Base-by-base conservation (phyloP, 2,888 invertebrate species). In the Dasysyrphus albostriatus region DNA sequence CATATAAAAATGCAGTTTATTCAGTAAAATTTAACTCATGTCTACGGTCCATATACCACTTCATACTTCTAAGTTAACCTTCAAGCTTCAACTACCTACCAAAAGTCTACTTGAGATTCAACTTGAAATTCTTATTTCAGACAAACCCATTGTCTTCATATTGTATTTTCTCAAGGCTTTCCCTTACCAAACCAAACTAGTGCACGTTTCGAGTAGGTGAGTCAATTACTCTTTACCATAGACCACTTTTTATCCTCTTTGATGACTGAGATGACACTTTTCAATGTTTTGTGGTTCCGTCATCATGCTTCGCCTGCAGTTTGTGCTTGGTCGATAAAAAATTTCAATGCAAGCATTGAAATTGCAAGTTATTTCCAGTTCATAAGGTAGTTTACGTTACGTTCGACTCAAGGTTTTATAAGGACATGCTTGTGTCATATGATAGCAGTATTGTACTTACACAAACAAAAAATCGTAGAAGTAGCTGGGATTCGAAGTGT, bases 221-320 rank as follows among this genome's bases (percentile, higher is more conserved):
- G 69, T 69, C 69, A 69, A 69, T 69, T 69, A 69, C 69, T 69
- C 69, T 69, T 39, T 69, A 54, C 69, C 69, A 69, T 69, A 69
- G 69, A 69, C 69, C 69, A 69, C 69, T 69, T 69, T 69, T 69
- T 69, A 69, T 69, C 69, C 69, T 69, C 19, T 69, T 54, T 69
- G 54, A 54, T 51, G 54, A 69, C 24, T 37, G 32, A 67, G 67
- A 51, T 69, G 69, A 69, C 69, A 69, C 69, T 69, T 54, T 69
- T 69, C 69, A 54, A 9, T 69, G 51, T 69, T 69, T 69, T 69
- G 69, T 69, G 69, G 54, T 54, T 69, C 24, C 16, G 44, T 65
- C 54, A 54, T 69, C 54, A 29, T 51, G 37, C 37, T 51, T 51
- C 16, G 14, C 12, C 24, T 34, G 49, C 69, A 39, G 39, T 49